Percentiles rank a stretch among this genome's conserved stretches.
phyloP scores from a whole-genome alignment of 37 sponge, comb jelly and placozoan species.

The Chondrilla cf. caribensis region DNA sequence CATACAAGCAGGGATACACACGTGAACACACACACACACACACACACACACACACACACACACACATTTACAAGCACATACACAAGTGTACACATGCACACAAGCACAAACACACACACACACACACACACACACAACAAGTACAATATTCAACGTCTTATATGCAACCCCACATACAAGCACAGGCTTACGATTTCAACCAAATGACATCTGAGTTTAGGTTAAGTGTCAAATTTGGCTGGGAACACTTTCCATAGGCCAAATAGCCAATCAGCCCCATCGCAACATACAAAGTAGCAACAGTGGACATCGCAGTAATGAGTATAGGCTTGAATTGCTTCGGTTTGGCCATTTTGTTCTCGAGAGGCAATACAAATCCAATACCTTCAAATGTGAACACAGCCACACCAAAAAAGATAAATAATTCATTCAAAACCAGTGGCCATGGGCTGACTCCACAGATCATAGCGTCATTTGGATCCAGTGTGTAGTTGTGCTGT shows the following conservation, averaged over 20 bases:
- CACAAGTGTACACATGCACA: neutral
- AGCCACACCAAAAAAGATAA: constrained; percentile 79
- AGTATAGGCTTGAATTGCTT: constrained; percentile 44
- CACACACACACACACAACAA: too few species aligned
- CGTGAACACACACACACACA: neutral
- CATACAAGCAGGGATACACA: neutral
- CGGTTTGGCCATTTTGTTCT: constrained; percentile 86
- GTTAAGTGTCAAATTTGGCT: constrained; percentile 64
- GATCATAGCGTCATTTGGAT: neutral
- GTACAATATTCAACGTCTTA: too few species aligned
- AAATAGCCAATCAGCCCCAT: constrained; percentile 70
- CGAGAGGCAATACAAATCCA: constrained; percentile 83
- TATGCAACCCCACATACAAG: too few species aligned
- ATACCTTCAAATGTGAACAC: constrained; percentile 88
- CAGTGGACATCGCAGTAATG: constrained; percentile 38
- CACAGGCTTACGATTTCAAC: too few species aligned
- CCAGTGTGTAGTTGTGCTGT: neutral
- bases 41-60: neutral
- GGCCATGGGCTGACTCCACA: neutral
- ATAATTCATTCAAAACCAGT: neutral
- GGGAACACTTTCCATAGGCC: constrained; percentile 54
- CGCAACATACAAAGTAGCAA: constrained; percentile 25
- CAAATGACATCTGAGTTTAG: neutral
- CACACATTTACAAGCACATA: neutral
- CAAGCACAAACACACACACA: too few species aligned